Evolutionary conservation across 2,888 invertebrate genomes (phyloP).

Genomic region (Eurytoma adleriae): DNA sequence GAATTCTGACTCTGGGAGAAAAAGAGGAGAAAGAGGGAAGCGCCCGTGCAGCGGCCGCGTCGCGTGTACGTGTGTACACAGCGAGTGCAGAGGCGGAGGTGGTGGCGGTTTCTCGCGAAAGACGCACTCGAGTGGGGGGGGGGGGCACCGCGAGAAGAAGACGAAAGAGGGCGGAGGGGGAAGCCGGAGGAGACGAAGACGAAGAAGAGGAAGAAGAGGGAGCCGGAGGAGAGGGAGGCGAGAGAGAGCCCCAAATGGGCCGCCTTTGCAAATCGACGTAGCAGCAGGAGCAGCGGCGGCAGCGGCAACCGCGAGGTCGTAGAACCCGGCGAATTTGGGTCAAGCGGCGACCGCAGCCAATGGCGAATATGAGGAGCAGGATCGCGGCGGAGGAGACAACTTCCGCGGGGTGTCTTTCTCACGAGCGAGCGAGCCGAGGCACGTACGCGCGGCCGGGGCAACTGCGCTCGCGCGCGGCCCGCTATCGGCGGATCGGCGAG

Average conservation of each 20-base stretch:
- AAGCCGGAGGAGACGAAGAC: not conserved
- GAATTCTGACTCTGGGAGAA: slow-evolving; percentile 26
- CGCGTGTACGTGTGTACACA: not conserved
- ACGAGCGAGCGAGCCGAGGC: slow-evolving; percentile 40
- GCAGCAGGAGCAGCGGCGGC: slow-evolving; percentile 1
- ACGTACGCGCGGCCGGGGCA: not conserved
- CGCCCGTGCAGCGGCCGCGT: not conserved
- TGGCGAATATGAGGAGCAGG: slow-evolving; percentile 56
- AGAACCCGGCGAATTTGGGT: slow-evolving; percentile 57
- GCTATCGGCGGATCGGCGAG: slow-evolving; percentile 36
- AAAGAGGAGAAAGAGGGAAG: slow-evolving; percentile 10
- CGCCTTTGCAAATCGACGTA: slow-evolving; percentile 48
- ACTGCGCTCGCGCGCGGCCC: not conserved
- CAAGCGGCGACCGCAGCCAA: slow-evolving; percentile 52
- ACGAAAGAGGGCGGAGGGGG: slow-evolving; percentile 3
- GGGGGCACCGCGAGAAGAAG: slow-evolving; percentile 18
- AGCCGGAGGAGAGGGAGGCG: slow-evolving; percentile 55
- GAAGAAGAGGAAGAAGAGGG: slow-evolving; percentile 53
- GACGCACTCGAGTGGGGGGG: slow-evolving; percentile 8
- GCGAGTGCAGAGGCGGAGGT: slow-evolving; percentile 22
- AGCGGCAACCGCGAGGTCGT: slow-evolving; percentile 46
- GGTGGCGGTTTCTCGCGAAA: slow-evolving; percentile 39
- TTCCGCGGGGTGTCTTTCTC: slow-evolving; percentile 58
- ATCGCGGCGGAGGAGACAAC: slow-evolving; percentile 33
- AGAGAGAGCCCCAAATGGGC: slow-evolving; percentile 41